These are phyloP conservation scores for Mormoops blainvillei DNA, from an alignment of 2,113 vertebrate genomes.

Conservation along the genomic window DNA sequence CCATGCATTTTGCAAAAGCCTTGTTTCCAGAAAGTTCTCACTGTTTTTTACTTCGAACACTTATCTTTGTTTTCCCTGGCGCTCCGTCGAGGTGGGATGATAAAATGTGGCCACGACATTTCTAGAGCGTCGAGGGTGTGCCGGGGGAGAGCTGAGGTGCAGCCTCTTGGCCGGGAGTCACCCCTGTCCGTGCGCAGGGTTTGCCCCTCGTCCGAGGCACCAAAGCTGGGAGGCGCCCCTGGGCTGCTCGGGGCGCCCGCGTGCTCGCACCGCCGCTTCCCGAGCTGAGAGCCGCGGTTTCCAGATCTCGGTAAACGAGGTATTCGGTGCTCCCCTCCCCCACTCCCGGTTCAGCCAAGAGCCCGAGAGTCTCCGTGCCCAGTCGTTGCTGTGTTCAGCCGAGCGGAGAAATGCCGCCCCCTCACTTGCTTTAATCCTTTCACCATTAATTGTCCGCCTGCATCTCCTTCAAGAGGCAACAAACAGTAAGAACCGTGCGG, in stretches of 20 bases:
- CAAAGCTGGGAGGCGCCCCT: fast-evolving
- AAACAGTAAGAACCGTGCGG: neutral
- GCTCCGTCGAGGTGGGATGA: fast-evolving
- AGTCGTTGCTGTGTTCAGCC: neutral
- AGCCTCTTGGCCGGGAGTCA: fast-evolving
- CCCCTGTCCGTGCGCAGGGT: neutral
- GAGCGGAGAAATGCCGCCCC: neutral
- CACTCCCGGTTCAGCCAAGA: neutral
- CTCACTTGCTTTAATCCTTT: neutral
- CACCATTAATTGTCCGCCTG: constrained; percentile 26
- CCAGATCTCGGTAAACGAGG: neutral
- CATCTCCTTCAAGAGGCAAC: constrained; percentile 35
- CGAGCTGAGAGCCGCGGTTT: fast-evolving
- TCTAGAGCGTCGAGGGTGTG: fast-evolving
- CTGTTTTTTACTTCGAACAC: neutral
- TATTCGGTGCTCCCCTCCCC: neutral
- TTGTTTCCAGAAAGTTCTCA: neutral
- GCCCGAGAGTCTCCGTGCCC: fast-evolving
- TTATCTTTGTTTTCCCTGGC: neutral
- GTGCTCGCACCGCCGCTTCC: neutral
- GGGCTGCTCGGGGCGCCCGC: fast-evolving
- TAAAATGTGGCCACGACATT: fast-evolving
- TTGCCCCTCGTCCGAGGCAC: fast-evolving
- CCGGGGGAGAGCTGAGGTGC: fast-evolving
- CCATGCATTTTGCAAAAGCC: neutral